A percentile compares a stretch with the other conserved stretches of the same genome.
phyloP scores from a whole-genome alignment of 1,140 invertebrate genomes.

The Venustaconcha ellipsiformis region DNA sequence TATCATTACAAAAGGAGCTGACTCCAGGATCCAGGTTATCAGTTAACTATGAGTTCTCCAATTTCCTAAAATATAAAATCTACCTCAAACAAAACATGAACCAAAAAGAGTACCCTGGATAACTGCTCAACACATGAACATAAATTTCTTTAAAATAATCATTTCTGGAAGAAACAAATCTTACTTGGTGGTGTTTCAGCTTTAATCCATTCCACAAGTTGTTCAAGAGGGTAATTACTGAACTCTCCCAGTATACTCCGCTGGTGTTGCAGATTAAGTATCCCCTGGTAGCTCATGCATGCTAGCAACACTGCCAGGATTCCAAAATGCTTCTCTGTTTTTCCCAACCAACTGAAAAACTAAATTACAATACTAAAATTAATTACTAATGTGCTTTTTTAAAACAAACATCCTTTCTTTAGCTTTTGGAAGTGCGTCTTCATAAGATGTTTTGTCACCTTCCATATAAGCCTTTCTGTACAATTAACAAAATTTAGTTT shows the following conservation, averaged over 20 bases:
- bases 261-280: constrained; percentile 70
- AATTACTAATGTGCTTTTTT: too few relatives aligned
- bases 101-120: background rate
- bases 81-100: background rate
- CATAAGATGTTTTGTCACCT: too few relatives aligned
- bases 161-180: constrained; percentile 8
- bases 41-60: too few relatives aligned
- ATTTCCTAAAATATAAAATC: background rate
- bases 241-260: constrained; percentile 70
- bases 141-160: too few relatives aligned
- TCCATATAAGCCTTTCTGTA: too few relatives aligned
- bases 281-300: constrained; percentile 70
- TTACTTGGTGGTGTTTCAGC: constrained; percentile 71
- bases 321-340: constrained; percentile 61
- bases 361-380: constrained; percentile 26
- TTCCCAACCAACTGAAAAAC: constrained; percentile 59
- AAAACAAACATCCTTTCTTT: too few relatives aligned
- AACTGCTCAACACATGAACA: background rate
- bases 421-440: too few relatives aligned
- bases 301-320: constrained; percentile 68
- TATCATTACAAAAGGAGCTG: too few relatives aligned
- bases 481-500: too few relatives aligned
- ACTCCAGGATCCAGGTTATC: too few relatives aligned
- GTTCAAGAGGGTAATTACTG: constrained; percentile 74
- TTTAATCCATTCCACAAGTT: constrained; percentile 82